Conservation (phyloP, 2,888 invertebrate species). For the Vesta saturnalis region DNA sequence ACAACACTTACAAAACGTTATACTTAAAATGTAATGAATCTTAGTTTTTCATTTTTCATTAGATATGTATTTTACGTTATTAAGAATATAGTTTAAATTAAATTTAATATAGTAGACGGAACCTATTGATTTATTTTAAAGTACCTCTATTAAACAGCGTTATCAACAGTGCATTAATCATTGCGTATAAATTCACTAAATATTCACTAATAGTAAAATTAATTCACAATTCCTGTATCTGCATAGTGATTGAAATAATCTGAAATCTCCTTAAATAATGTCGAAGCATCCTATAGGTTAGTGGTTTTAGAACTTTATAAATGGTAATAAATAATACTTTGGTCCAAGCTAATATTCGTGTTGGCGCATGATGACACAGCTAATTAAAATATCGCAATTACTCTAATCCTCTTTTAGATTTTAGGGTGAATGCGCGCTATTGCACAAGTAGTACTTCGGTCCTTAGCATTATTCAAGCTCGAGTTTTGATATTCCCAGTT, state of each 20-base stretch:
- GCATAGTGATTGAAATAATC: conserved; percentile 28
- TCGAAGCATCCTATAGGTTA: conserved; percentile 26
- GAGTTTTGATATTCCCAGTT: conserved; percentile 30
- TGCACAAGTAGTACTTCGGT: conserved; percentile 32
- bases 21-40: too few relatives aligned
- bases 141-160: too few relatives aligned
- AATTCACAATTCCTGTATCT: conserved; percentile 23
- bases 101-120: too few relatives aligned
- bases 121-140: too few relatives aligned
- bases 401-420: conserved; percentile 50
- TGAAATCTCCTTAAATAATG: conserved; percentile 19
- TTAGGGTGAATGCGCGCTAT: conserved; percentile 38
- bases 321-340: conserved; percentile 36
- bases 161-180: too few relatives aligned
- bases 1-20: too few relatives aligned
- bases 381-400: conserved; percentile 57
- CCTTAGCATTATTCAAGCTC: conserved; percentile 35
- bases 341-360: conserved; percentile 44
- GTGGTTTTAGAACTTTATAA: conserved; percentile 31
- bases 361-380: conserved; percentile 54
- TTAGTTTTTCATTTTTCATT: too few relatives aligned
- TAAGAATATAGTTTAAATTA: too few relatives aligned
- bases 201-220: conserved; percentile 6
- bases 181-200: background rate
- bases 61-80: too few relatives aligned